phyloP scores from a whole-genome alignment of 64 coral and sea anemone species.

The Dendrophyllia cribrosa region DNA sequence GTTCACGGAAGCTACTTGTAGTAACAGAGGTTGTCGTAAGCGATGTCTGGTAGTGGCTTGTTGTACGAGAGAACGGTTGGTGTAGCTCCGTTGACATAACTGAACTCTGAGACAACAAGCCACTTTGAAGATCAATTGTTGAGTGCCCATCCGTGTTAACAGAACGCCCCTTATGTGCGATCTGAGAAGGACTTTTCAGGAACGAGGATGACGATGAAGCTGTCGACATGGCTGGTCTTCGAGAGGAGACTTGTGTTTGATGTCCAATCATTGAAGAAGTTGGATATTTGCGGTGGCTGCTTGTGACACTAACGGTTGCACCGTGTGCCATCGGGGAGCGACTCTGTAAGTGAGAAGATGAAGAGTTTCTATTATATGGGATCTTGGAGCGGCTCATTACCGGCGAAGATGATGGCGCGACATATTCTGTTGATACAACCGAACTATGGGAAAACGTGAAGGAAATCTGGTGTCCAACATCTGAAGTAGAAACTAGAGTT shows the following conservation, averaged over 20 bases:
- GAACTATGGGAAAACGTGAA: background rate
- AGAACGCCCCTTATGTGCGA: no score
- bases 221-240: background rate
- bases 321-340: background rate
- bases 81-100: background rate
- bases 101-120: background rate
- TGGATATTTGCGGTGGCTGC: background rate
- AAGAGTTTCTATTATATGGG: background rate
- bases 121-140: background rate
- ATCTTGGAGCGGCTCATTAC: background rate
- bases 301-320: background rate
- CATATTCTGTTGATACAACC: background rate
- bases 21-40: background rate
- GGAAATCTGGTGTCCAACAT: background rate
- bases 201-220: background rate
- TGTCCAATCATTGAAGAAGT: background rate
- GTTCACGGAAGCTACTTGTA: background rate
- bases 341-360: background rate
- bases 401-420: background rate
- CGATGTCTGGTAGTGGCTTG: background rate
- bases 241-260: background rate
- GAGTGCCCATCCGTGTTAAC: background rate
- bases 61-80: background rate
- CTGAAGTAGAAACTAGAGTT: background rate
- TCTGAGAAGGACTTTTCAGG: background rate